Evolutionary conservation across 1,140 invertebrate species (phyloP).

Genomic region (Drosophila bipectinata): DNA sequence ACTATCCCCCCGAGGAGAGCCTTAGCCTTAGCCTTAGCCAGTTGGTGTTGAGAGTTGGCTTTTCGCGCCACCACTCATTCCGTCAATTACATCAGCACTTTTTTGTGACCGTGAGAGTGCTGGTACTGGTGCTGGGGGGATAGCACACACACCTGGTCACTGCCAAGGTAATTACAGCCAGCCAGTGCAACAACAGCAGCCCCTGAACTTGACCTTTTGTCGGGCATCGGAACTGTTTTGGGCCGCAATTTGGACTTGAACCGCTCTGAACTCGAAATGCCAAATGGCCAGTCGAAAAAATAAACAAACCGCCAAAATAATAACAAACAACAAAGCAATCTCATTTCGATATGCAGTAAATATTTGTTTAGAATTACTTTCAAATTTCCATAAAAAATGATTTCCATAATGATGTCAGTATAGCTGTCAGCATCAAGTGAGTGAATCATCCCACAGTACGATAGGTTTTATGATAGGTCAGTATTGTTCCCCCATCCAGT

Average conservation of each 20-base stretch:
- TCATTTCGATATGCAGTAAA: constrained; percentile 17
- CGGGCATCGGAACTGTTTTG: constrained; percentile 43
- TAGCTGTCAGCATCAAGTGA: constrained; percentile 9
- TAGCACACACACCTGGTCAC: constrained; percentile 36
- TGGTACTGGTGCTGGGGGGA: too few relatives aligned
- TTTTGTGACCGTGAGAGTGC: constrained; percentile 42
- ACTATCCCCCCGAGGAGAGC: constrained; percentile 17
- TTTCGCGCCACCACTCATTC: constrained; percentile 11
- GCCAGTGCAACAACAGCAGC: constrained; percentile 22
- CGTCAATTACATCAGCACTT: constrained; percentile 49
- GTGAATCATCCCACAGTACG: constrained; percentile 19
- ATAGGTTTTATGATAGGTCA: constrained; percentile 40
- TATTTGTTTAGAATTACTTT: constrained; percentile 24
- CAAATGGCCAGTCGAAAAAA: constrained; percentile 18
- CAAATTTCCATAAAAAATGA: constrained; percentile 5
- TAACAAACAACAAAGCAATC: constrained; percentile 17
- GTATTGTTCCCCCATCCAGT: constrained; percentile 14
- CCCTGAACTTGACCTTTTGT: constrained; percentile 58
- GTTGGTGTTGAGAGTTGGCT: constrained; percentile 33
- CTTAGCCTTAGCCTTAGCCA: constrained; percentile 35
- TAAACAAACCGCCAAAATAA: constrained; percentile 12
- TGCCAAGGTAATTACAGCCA: constrained; percentile 53
- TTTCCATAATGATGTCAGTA: constrained; percentile 38
- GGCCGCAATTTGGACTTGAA: constrained; percentile 30
- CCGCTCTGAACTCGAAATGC: constrained; percentile 27